A percentile compares a stretch with the other conserved stretches of the same genome.
Conservation (phyloP, 1,140 invertebrate genomes). For the Pachypeltis micranthus region DNA sequence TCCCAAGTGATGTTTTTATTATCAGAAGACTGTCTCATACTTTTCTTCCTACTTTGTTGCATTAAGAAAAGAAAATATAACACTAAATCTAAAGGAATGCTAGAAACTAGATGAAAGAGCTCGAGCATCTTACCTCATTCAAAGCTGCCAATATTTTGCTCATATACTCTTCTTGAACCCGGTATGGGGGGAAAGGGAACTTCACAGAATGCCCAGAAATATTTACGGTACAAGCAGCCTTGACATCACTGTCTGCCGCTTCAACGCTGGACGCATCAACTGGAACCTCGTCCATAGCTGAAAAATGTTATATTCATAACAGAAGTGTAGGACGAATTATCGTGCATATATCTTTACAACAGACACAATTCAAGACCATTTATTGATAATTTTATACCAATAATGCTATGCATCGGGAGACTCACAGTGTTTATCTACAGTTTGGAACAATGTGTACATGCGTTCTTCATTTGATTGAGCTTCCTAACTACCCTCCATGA, state of each 20-base stretch:
- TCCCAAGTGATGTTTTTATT: slow-evolving; percentile 5
- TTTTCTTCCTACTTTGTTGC: neutral
- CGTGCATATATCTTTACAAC: neutral
- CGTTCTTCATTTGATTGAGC: no score
- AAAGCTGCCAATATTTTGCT: slow-evolving; percentile 80
- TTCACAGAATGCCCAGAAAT: slow-evolving; percentile 39
- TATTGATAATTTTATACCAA: no score
- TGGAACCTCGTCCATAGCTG: neutral
- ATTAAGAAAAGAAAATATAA: slow-evolving; percentile 1
- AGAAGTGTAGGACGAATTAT: neutral
- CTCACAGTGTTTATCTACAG: no score
- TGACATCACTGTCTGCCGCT: neutral
- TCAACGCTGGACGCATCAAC: neutral
- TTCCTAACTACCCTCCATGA: no score
- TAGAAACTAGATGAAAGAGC: no score
- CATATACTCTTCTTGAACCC: slow-evolving; percentile 87
- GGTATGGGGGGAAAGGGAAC: slow-evolving; percentile 93
- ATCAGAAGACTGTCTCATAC: neutral
- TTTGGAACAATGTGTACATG: no score
- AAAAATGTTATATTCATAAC: neutral
- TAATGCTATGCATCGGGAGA: no score
- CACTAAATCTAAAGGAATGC: neutral
- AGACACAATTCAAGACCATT: neutral
- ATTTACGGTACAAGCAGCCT: neutral
- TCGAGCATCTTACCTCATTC: slow-evolving; percentile 44